Evolutionary conservation across 2,113 vertebrate genomes (phyloP).

Genomic region (Azemiops feae): DNA sequence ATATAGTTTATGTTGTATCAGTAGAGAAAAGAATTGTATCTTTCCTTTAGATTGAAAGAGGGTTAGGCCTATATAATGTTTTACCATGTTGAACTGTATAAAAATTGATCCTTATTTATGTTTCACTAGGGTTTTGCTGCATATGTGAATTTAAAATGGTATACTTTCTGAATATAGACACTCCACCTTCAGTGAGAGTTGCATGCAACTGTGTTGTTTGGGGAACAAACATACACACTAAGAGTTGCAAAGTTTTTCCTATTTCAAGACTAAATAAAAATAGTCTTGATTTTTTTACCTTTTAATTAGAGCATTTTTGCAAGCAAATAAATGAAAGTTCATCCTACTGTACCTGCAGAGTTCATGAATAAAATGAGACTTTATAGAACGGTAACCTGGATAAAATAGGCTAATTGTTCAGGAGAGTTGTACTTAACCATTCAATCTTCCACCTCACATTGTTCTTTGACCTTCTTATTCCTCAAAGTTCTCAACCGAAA

Average conservation of each 20-base stretch:
- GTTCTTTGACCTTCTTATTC: constrained; percentile 17
- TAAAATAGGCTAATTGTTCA: constrained; percentile 28
- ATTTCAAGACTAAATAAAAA: constrained; percentile 51
- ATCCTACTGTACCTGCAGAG: constrained; percentile 59
- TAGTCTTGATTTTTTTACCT: constrained; percentile 58
- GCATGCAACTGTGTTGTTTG: constrained; percentile 30
- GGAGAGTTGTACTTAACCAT: constrained; percentile 31
- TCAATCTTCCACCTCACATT: background rate
- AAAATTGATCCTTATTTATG: constrained; percentile 65
- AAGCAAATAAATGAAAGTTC: constrained; percentile 68
- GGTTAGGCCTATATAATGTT: constrained; percentile 30
- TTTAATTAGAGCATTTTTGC: constrained; percentile 65
- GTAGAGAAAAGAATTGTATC: constrained; percentile 35
- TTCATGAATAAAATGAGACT: constrained; percentile 63
- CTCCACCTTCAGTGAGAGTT: constrained; percentile 43
- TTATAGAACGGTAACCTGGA: constrained; percentile 54
- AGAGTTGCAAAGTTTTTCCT: constrained; percentile 44
- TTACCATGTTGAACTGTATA: constrained; percentile 52
- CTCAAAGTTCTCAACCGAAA: constrained; percentile 55
- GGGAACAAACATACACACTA: constrained; percentile 14
- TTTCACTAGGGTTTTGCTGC: constrained; percentile 58
- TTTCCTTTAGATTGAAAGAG: constrained; percentile 43
- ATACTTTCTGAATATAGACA: constrained; percentile 56
- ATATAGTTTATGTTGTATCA: constrained; percentile 47
- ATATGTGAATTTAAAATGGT: constrained; percentile 65